Conservation (phyloP, 2,888 invertebrate species). For the Ephialtes manifestator region DNA sequence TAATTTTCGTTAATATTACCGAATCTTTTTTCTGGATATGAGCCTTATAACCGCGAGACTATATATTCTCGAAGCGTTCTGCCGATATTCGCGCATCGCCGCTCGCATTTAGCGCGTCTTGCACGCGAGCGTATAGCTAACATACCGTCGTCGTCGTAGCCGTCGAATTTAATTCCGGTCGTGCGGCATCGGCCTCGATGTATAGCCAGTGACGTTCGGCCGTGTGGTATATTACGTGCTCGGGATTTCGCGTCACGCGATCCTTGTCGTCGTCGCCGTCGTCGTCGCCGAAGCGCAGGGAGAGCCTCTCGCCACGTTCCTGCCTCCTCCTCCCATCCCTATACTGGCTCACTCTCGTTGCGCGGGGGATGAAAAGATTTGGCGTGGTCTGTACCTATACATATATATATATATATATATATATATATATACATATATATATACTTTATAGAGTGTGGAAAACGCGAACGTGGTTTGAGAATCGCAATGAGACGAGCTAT, state of each 20-base stretch:
- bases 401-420: not conserved
- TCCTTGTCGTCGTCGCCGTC: constrained; percentile 35
- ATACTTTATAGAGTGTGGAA: constrained; percentile 10
- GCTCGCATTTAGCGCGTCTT: constrained; percentile 63
- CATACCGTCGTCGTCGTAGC: not conserved
- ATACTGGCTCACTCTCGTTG: constrained; percentile 12
- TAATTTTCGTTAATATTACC: too few species aligned
- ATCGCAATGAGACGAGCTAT: constrained; percentile 41
- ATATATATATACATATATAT: not conserved
- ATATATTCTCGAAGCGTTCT: constrained; percentile 42
- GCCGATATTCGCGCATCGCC: constrained; percentile 50
- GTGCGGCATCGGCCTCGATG: constrained; percentile 13
- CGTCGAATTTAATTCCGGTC: constrained; percentile 76
- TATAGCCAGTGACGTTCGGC: constrained; percentile 60
- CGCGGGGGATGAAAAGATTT: constrained; percentile 74
- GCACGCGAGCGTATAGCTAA: constrained; percentile 13
- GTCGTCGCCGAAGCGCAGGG: constrained; percentile 37
- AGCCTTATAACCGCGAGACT: not conserved
- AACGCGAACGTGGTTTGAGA: constrained; percentile 52
- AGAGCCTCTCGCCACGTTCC: constrained; percentile 30
- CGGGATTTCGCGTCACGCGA: constrained; percentile 48
- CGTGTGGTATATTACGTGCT: constrained; percentile 74
- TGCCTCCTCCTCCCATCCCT: constrained; percentile 38
- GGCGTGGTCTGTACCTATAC: constrained; percentile 69
- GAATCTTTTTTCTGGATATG: too few species aligned